Evolutionary conservation across 2,888 invertebrate genomes (phyloP).

Genomic region (Spodoptera picta): DNA sequence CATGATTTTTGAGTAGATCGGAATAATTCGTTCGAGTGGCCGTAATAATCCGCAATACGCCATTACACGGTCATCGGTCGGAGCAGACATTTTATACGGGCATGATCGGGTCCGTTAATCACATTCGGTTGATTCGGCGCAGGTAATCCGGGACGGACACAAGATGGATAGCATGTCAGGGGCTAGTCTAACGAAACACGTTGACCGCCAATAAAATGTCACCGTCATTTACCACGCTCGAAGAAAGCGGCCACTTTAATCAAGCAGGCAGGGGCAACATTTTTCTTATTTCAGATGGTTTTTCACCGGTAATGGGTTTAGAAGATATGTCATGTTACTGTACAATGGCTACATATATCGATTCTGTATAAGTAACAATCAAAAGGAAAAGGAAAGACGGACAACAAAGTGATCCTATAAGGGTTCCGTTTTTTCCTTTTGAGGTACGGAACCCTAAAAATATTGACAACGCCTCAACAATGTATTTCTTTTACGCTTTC

Average conservation of each 20-base stretch:
- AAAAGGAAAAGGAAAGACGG: too few relatives aligned
- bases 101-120: constrained; percentile 66
- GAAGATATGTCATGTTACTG: too few relatives aligned
- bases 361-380: too few relatives aligned
- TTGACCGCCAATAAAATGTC: constrained; percentile 56
- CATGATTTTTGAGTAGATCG: constrained; percentile 41
- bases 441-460: too few relatives aligned
- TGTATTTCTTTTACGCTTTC: too few relatives aligned
- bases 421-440: too few relatives aligned
- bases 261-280: constrained; percentile 21
- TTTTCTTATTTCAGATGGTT: constrained; percentile 32
- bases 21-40: constrained; percentile 48
- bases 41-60: constrained; percentile 54
- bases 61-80: constrained; percentile 56
- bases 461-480: too few relatives aligned
- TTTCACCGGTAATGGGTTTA: constrained; percentile 5
- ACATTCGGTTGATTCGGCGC: constrained; percentile 67
- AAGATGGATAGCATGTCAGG: constrained; percentile 68
- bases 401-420: too few relatives aligned
- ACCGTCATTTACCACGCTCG: constrained; percentile 48
- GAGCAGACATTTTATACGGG: constrained; percentile 65
- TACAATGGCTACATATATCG: too few relatives aligned
- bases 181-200: constrained; percentile 56
- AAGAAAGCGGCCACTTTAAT: constrained; percentile 44
- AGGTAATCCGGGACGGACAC: constrained; percentile 61